Conservation (phyloP, 2,888 invertebrate species). For the Eledona agricola region DNA sequence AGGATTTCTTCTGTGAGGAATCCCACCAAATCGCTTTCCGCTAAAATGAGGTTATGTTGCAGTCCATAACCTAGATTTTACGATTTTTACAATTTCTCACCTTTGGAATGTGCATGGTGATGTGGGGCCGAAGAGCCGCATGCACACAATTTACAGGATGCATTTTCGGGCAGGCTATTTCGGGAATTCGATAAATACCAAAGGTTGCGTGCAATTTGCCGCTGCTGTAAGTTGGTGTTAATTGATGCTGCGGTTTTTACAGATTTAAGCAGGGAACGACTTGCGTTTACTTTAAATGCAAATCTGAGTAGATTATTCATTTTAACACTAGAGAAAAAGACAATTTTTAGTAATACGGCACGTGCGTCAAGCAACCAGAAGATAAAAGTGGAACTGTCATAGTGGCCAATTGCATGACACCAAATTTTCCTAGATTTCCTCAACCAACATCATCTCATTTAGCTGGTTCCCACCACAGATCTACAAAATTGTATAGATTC, state of each 20-base stretch:
- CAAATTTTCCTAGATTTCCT: too few species aligned
- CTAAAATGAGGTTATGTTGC: too few species aligned
- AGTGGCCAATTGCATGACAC: too few species aligned
- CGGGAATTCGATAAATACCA: constrained; percentile 74
- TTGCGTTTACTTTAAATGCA: constrained; percentile 64
- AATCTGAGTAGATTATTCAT: constrained; percentile 77
- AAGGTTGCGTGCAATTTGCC: constrained; percentile 74
- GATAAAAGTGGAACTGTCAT: too few species aligned
- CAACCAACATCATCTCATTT: too few species aligned
- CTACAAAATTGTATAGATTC: too few species aligned
- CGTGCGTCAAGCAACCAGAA: too few species aligned
- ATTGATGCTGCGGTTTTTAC: constrained; percentile 49
- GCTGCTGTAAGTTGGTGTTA: constrained; percentile 59
- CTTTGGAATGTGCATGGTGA: constrained; percentile 74
- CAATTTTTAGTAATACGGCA: too few species aligned
- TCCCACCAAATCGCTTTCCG: constrained; percentile 86
- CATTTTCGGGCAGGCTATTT: constrained; percentile 61
- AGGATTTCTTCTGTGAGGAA: constrained; percentile 94
- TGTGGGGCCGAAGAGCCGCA: constrained; percentile 72
- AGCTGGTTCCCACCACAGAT: too few species aligned
- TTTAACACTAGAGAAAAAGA: too few species aligned
- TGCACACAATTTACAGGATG: constrained; percentile 71
- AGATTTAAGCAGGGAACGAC: constrained; percentile 52
- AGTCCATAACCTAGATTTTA: background rate
- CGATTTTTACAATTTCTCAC: constrained; percentile 59